A percentile compares a stretch with the other conserved stretches of the same genome.
These are phyloP conservation scores for Nycticryphes semicollaris DNA, from an alignment of 2,113 vertebrate species.

Conservation along the genomic window DNA sequence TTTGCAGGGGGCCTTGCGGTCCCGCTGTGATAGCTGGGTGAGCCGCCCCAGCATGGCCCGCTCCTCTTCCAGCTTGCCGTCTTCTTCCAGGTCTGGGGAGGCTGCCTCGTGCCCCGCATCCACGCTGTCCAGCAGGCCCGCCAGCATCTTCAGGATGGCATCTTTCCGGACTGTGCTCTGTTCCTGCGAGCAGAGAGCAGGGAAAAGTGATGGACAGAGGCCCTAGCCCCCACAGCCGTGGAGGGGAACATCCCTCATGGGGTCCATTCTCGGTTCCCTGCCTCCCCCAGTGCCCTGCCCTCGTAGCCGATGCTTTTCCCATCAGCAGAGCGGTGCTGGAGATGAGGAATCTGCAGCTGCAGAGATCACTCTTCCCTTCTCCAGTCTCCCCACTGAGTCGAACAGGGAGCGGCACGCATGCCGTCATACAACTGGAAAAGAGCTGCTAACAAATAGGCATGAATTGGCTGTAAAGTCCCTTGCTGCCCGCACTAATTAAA, in stretches of 20 bases:
- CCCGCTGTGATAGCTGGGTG: conserved; percentile 79
- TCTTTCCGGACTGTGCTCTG: conserved; percentile 81
- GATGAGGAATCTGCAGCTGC: not conserved
- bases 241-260: rapidly evolving
- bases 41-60: conserved; percentile 76
- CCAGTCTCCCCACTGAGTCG: not conserved
- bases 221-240: rapidly evolving
- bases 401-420: rapidly evolving
- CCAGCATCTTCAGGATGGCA: conserved; percentile 84
- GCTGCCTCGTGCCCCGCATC: conserved; percentile 58
- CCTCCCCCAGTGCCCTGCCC: not conserved
- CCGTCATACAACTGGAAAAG: not conserved
- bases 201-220: rapidly evolving
- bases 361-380: not conserved
- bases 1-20: conserved; percentile 90
- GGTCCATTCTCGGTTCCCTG: not conserved
- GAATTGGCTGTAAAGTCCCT: not conserved
- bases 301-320: rapidly evolving
- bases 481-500: not conserved
- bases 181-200: conserved; percentile 71
- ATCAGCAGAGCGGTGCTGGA: not conserved
- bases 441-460: not conserved
- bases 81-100: conserved; percentile 71
- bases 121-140: conserved; percentile 76
- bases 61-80: conserved; percentile 79